Base-by-base conservation (phyloP, 2,888 invertebrate genomes). In the Trachelus tabidus region DNA sequence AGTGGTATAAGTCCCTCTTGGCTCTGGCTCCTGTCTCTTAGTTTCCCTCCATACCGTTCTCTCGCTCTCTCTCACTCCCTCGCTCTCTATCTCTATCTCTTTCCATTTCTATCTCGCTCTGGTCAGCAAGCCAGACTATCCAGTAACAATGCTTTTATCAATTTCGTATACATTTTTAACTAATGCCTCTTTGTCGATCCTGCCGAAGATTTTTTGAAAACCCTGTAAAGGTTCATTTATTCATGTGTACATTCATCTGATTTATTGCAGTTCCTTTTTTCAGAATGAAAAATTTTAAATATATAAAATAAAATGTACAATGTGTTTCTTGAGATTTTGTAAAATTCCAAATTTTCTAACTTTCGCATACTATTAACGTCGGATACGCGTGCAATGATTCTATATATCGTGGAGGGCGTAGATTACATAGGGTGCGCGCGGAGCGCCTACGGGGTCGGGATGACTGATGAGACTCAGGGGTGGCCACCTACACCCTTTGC, bases 391-490 rank as follows among this genome's bases (percentile, higher is more conserved):
- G 69, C 69, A 31, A 69, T 69, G 69, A 69, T 69, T 69, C 69
- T 69, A 69, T 78, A 78, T 75, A 75, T 76, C 78, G 78, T 75
- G 77, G 69, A 75, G 78, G 75, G 75, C 78, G 78, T 78, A 78
- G 78, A 78, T 78, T 78, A 78, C 73, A 75, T 75, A 71, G 78
- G 78, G 78, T 68, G 78, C 78, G 71, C 75, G 78, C 73, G 75
- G 78, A 75, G 73, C 56, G 69, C 69, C 69, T 33, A 33, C 73
- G 76, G 78, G 78, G 75, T 69, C 75, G 71, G 78, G 78, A 78
- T 78, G 78, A 78, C 78, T 78, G 78, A 78, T 78, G 78, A 78
- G 78, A 75, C 78, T 78, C 78, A 75, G 78, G 75, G 78, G 78
- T 75, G 75, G 69, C 71, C 78, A 75, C 73, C 69, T 75, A 68